phyloP scores from a whole-genome alignment of 1,140 invertebrate species.

The Listronotus bonariensis region DNA sequence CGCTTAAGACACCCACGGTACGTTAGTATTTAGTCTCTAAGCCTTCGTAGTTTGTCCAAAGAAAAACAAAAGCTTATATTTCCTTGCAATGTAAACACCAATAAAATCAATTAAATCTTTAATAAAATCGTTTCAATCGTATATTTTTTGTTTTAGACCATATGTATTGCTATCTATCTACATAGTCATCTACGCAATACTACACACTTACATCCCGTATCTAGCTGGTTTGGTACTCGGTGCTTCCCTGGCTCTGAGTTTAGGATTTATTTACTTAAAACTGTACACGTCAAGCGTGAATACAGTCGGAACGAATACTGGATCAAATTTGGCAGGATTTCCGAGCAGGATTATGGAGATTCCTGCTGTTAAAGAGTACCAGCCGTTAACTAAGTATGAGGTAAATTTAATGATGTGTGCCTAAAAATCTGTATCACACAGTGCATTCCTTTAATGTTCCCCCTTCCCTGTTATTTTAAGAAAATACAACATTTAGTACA shows the following conservation, averaged over 20 bases:
- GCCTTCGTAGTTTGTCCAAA: too few species aligned
- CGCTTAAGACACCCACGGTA: too few species aligned
- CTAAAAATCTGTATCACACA: too few species aligned
- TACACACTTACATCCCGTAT: constrained; percentile 43
- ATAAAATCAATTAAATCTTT: too few species aligned
- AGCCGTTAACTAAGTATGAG: constrained; percentile 62
- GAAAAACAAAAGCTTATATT: too few species aligned
- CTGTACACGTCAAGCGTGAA: constrained; percentile 12
- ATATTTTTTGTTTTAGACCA: constrained; percentile 23
- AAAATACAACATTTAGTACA: too few species aligned
- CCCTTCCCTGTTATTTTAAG: too few species aligned
- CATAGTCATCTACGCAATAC: constrained; percentile 35
- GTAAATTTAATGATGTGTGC: too few species aligned
- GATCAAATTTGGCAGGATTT: background rate
- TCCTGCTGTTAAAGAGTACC: constrained; percentile 59
- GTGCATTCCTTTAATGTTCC: too few species aligned
- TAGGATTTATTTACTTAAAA: constrained; percentile 32
- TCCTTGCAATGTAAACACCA: too few species aligned
- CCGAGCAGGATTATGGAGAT: constrained; percentile 55
- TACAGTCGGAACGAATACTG: background rate
- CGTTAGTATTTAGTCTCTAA: too few species aligned
- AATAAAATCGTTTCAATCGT: too few species aligned
- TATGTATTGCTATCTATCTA: constrained; percentile 31
- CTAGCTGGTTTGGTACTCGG: constrained; percentile 43
- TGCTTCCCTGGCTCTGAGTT: constrained; percentile 14